These are phyloP conservation scores for Cantharis nigra DNA, from an alignment of 2,888 invertebrate genomes.

Conservation along the genomic window DNA sequence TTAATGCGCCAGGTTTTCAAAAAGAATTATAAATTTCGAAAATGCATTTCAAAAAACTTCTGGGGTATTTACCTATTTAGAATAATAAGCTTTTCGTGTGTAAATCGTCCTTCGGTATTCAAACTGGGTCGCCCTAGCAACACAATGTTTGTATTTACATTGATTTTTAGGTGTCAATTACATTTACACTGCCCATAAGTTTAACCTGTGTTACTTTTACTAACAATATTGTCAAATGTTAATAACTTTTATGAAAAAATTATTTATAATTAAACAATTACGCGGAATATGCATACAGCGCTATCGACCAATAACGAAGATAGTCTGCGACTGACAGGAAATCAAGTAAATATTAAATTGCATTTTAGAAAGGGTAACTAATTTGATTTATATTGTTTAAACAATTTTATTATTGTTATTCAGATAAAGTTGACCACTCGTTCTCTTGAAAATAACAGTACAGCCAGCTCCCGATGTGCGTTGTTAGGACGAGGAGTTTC, in stretches of 20 bases:
- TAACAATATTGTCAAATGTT: not conserved
- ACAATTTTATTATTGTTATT: not conserved
- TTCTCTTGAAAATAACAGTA: slow-evolving; percentile 39
- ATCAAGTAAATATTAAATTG: slow-evolving; percentile 33
- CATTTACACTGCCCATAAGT: not conserved
- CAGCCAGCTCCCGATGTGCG: slow-evolving; percentile 45
- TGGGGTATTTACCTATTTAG: not conserved
- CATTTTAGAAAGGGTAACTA: slow-evolving; percentile 7
- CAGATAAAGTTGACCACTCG: slow-evolving; percentile 47
- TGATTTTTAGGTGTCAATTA: slow-evolving; percentile 17
- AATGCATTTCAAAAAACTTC: not conserved
- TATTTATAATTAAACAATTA: not conserved
- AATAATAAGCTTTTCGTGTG: not conserved
- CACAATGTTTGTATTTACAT: slow-evolving; percentile 19
- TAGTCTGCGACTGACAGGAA: slow-evolving; percentile 38
- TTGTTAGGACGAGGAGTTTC: slow-evolving; percentile 41
- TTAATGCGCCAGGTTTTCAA: not conserved
- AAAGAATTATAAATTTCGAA: not conserved
- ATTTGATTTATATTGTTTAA: slow-evolving; percentile 27
- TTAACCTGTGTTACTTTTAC: not conserved
- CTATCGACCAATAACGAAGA: slow-evolving; percentile 15
- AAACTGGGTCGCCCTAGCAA: slow-evolving; percentile 7
- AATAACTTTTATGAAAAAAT: not conserved
- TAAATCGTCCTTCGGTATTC: not conserved
- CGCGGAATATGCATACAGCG: slow-evolving; percentile 7